phyloP scores from a whole-genome alignment of 92 coral and sea anemone genomes.

The Palythoa grandis region DNA sequence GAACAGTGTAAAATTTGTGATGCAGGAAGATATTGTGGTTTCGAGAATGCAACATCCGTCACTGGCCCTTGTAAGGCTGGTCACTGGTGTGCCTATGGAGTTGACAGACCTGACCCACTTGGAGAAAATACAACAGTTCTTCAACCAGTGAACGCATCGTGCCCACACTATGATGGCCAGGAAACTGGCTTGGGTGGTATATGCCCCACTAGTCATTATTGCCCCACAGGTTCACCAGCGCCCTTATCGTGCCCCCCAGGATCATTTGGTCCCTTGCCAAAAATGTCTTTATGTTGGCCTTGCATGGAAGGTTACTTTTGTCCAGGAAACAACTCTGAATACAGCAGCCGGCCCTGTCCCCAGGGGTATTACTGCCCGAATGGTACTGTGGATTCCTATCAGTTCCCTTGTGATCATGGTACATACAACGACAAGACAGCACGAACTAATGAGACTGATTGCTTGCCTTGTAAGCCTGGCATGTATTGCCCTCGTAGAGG shows the following conservation, averaged over 20 bases:
- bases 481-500: slow-evolving; percentile 92
- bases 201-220: slow-evolving; percentile 85
- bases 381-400: slow-evolving; percentile 74
- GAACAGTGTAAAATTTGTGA: slow-evolving; percentile 93
- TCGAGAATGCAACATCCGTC: slow-evolving; percentile 70
- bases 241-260: slow-evolving; percentile 84
- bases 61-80: slow-evolving; percentile 90
- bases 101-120: slow-evolving; percentile 87
- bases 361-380: slow-evolving; percentile 92
- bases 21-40: slow-evolving; percentile 90
- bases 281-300: slow-evolving; percentile 70
- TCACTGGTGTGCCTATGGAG: slow-evolving; percentile 96
- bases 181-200: slow-evolving; percentile 97
- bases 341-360: slow-evolving; percentile 92
- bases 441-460: slow-evolving; percentile 74
- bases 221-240: slow-evolving; percentile 81
- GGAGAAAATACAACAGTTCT: slow-evolving; percentile 64
- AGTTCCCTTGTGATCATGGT: slow-evolving; percentile 87
- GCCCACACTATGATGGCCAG: slow-evolving; percentile 88
- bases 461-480: slow-evolving; percentile 88
- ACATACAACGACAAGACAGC: slow-evolving; percentile 76
- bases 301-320: slow-evolving; percentile 93
- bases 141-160: slow-evolving; percentile 61
- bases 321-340: slow-evolving; percentile 92
- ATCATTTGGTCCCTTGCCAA: slow-evolving; percentile 73